phyloP scores from a whole-genome alignment of 1,140 invertebrate species.

The Zaprionus taronus region DNA sequence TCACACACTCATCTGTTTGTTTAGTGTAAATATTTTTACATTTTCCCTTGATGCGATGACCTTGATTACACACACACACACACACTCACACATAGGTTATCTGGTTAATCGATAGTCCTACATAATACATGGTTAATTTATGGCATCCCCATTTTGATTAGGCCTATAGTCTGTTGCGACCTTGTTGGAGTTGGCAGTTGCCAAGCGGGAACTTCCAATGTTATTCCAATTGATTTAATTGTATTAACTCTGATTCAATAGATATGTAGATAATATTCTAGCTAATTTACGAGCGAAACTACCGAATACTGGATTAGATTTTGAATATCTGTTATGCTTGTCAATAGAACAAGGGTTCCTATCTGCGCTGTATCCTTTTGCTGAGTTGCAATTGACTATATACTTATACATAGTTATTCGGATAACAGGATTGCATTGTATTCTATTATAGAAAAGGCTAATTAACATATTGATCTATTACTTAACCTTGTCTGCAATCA shows the following conservation, averaged over 20 bases:
- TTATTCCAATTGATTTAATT: constrained; percentile 20
- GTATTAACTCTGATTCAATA: constrained; percentile 8
- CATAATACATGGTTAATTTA: constrained; percentile 34
- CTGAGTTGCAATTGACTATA: no score
- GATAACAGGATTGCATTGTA: no score
- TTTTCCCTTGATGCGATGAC: constrained; percentile 57
- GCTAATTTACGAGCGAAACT: constrained; percentile 11
- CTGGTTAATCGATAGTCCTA: constrained; percentile 41
- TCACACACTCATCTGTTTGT: not conserved
- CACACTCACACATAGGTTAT: not conserved
- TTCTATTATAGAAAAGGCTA: no score
- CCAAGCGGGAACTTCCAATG: not conserved
- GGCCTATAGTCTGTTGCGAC: not conserved
- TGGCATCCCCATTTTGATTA: constrained; percentile 25
- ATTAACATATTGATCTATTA: no score
- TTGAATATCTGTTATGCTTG: not conserved
- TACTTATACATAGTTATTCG: no score
- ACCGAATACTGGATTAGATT: not conserved
- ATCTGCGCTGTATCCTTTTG: no score
- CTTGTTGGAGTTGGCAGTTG: constrained; percentile 14
- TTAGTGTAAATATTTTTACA: constrained; percentile 65
- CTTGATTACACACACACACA: constrained; percentile 59
- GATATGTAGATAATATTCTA: constrained; percentile 9
- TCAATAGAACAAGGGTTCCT: not conserved
- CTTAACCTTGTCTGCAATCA: no score